phyloP scores from a whole-genome alignment of 2,888 invertebrate genomes.

The Pediacus dermestoides region DNA sequence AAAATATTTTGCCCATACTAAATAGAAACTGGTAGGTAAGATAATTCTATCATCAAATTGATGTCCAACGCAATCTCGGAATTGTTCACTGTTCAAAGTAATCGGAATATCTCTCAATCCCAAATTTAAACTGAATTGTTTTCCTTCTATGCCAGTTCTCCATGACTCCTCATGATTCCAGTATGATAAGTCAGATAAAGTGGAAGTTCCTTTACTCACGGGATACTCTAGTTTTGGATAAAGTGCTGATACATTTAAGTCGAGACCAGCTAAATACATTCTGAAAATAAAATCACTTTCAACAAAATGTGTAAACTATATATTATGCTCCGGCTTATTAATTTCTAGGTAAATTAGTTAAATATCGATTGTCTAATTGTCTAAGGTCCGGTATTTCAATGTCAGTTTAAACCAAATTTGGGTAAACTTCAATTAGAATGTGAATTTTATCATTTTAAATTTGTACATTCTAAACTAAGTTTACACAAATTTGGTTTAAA shows the following conservation, averaged over 20 bases:
- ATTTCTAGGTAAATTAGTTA: too few species aligned
- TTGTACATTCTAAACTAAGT: too few species aligned
- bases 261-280: conserved; percentile 75
- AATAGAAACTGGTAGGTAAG: conserved; percentile 40
- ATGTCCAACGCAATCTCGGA: conserved; percentile 42
- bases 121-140: conserved; percentile 36
- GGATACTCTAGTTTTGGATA: conserved; percentile 78
- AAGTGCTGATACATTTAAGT: conserved; percentile 70
- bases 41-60: conserved; percentile 42
- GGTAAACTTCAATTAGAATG: too few species aligned
- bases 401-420: too few species aligned
- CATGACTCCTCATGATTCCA: conserved; percentile 89
- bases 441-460: too few species aligned
- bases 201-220: conserved; percentile 81
- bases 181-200: conserved; percentile 74
- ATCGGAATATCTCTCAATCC: conserved; percentile 49
- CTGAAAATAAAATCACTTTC: conserved; percentile 51
- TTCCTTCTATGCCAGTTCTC: conserved; percentile 51
- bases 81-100: conserved; percentile 51
- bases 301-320: too few species aligned
- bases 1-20: conserved; percentile 34
- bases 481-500: too few species aligned
- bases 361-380: too few species aligned
- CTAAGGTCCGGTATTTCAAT: too few species aligned
- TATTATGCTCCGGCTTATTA: too few species aligned